These are phyloP conservation scores for Euclidia mi DNA, from an alignment of 2,888 invertebrate species.

Conservation along the genomic window DNA sequence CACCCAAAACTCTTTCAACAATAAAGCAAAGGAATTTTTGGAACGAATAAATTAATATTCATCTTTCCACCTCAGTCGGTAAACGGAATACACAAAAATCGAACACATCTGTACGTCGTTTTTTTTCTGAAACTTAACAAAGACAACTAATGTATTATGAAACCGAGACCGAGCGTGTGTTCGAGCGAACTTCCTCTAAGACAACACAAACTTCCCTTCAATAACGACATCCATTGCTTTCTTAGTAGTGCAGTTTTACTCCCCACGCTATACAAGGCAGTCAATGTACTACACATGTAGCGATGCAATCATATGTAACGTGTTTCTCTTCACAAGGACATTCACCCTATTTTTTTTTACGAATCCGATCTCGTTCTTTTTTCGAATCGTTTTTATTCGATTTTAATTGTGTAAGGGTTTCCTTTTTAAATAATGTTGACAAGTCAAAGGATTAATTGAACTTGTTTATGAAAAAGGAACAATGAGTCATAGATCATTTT, in stretches of 20 bases:
- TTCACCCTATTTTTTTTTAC: slow-evolving; percentile 81
- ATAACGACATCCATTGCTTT: slow-evolving; percentile 28
- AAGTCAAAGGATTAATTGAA: slow-evolving; percentile 80
- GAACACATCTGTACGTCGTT: slow-evolving; percentile 51
- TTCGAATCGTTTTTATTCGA: slow-evolving; percentile 74
- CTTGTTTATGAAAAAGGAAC: slow-evolving; percentile 56
- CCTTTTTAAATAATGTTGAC: slow-evolving; percentile 77
- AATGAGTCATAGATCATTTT: slow-evolving; percentile 30
- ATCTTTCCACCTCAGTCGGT: slow-evolving; percentile 40
- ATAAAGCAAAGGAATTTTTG: slow-evolving; percentile 23
- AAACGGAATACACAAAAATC: slow-evolving; percentile 45
- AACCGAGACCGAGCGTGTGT: slow-evolving; percentile 57
- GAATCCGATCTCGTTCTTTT: slow-evolving; percentile 78
- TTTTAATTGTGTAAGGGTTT: slow-evolving; percentile 80
- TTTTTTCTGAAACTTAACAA: slow-evolving; percentile 53
- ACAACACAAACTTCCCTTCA: slow-evolving; percentile 7
- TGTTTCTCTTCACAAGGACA: slow-evolving; percentile 74
- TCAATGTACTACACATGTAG: slow-evolving; percentile 58
- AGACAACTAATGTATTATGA: slow-evolving; percentile 60
- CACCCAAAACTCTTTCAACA: slow-evolving; percentile 6
- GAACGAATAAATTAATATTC: slow-evolving; percentile 38
- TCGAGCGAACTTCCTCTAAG: slow-evolving; percentile 63
- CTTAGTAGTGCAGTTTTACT: slow-evolving; percentile 2
- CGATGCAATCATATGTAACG: slow-evolving; percentile 43
- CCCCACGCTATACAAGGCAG: slow-evolving; percentile 16